A percentile compares a stretch with the other conserved stretches of the same genome.
These are phyloP conservation scores for Microcebus griseorufus DNA, from an alignment of 2,113 vertebrate genomes.

Conservation along the genomic window DNA sequence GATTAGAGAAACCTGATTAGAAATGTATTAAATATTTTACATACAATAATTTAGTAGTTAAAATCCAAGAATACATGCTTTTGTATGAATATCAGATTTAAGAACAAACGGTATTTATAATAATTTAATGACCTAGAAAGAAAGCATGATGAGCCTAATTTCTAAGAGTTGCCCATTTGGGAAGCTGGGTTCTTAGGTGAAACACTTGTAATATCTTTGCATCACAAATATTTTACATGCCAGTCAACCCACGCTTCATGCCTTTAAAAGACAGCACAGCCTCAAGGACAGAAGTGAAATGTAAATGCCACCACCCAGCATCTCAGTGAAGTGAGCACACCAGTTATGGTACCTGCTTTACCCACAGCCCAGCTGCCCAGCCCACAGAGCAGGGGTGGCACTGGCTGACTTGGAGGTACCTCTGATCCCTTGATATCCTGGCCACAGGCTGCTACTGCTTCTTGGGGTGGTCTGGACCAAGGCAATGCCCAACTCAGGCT, in stretches of 20 bases:
- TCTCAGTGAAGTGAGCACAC: too few relatives aligned
- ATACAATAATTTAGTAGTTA: neutral
- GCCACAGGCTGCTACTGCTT: neutral
- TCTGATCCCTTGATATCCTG: neutral
- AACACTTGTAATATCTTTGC: neutral
- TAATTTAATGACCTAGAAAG: neutral
- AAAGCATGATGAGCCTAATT: neutral
- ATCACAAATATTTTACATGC: neutral
- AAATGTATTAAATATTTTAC: neutral
- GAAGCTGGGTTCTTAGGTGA: neutral
- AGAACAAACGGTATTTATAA: neutral
- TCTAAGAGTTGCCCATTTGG: neutral
- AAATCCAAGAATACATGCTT: neutral
- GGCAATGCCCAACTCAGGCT: neutral
- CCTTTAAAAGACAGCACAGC: neutral
- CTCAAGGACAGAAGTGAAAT: neutral
- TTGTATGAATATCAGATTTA: neutral
- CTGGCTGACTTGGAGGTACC: neutral
- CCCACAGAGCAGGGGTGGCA: neutral
- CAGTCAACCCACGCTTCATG: neutral
- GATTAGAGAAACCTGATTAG: neutral
- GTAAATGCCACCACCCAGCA: neutral
- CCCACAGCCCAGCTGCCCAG: neutral
- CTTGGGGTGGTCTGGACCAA: neutral
- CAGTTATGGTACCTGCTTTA: accelerated